Conservation (phyloP, 1,140 invertebrate genomes). For the Bradynema listronoti region DNA sequence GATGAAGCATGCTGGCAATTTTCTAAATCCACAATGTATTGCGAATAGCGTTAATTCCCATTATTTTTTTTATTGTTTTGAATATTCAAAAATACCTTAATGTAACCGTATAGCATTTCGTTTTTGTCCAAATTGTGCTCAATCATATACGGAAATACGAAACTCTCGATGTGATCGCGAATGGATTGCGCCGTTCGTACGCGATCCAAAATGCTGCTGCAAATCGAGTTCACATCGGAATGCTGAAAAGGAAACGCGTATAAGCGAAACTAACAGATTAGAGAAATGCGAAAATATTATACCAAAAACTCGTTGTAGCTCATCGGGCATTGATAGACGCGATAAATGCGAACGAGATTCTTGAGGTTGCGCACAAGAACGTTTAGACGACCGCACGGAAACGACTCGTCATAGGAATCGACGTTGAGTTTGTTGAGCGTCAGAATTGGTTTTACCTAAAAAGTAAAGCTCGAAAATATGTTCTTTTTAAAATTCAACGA, state of each 20-base stretch:
- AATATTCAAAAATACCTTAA: slow-evolving; percentile 10
- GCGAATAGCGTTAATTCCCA: background rate
- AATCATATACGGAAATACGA: slow-evolving; percentile 25
- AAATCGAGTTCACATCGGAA: slow-evolving; percentile 15
- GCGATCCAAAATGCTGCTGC: slow-evolving; percentile 18
- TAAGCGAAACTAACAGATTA: background rate
- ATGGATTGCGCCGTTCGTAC: slow-evolving; percentile 15
- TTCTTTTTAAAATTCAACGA: background rate
- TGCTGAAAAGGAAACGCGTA: background rate
- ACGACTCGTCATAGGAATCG: background rate
- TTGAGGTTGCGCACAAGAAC: slow-evolving; percentile 17
- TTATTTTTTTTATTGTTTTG: too few species aligned
- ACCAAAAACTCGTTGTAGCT: slow-evolving; percentile 20
- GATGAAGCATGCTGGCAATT: slow-evolving; percentile 7
- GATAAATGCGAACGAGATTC: slow-evolving; percentile 8
- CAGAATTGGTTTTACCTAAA: background rate
- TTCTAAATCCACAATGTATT: slow-evolving; percentile 8
- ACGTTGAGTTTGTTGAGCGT: background rate
- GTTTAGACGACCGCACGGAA: slow-evolving; percentile 1
- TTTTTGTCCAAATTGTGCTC: slow-evolving; percentile 23
- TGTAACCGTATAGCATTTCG: slow-evolving; percentile 21
- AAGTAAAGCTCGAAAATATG: slow-evolving; percentile 14
- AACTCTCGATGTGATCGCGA: slow-evolving; percentile 19
- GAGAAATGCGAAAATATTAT: background rate
- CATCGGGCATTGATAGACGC: slow-evolving; percentile 20